Base-by-base conservation (phyloP, 2,113 vertebrate species). In the Anas platyrhynchos region DNA sequence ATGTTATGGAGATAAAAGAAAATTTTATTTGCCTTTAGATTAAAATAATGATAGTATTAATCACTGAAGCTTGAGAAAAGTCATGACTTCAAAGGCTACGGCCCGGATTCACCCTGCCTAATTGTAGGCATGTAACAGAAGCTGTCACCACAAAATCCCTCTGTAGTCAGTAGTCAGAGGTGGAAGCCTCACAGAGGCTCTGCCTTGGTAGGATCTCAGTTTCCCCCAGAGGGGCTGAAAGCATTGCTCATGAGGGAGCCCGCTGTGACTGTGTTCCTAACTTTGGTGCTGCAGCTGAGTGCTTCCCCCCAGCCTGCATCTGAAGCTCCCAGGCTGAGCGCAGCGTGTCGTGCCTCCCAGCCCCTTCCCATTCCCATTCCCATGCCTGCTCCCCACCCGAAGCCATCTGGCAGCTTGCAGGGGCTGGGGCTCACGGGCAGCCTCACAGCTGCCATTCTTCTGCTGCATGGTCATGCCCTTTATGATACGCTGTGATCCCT, bases 1-100 rank as follows among this genome's bases (percentile, higher is more conserved):
- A 1, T 84, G 59, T 90, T 92, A 61, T 16, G 25, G 83, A 91
- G 77, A 78, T 81, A 61, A 94, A 92, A 88, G 72, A 86, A 86
- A 25, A 48, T 91, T 94, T 91, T 87, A 82, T 92, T 95, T 95
- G 86, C 48, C 69, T 92, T 93, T 72, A 58, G 86, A 89, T 92
- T 92, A 95, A 91, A 97, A 94, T 89, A 94, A 73, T 41, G 71
- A 43, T 93, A 34, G 94, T 4, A 0, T 92, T 95, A 86, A 96
- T 86, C 62, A 27, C 43, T 82, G 65, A 84, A 81, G 92, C 92
- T 89, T 91, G 83, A 86, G 83, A 75, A 68, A 38, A 92, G 62
- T 66, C 48, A 13, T 1, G 6, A 85, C 89, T 84, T 92, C 66
- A 94, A 95, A 95, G 83, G 52, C 79, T 90, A 7, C 0, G 4